Evolutionary conservation across 2,113 vertebrate species (phyloP), one percentile per base, ranked within the genome.

Genomic region (Spheniscus mendiculus): DNA sequence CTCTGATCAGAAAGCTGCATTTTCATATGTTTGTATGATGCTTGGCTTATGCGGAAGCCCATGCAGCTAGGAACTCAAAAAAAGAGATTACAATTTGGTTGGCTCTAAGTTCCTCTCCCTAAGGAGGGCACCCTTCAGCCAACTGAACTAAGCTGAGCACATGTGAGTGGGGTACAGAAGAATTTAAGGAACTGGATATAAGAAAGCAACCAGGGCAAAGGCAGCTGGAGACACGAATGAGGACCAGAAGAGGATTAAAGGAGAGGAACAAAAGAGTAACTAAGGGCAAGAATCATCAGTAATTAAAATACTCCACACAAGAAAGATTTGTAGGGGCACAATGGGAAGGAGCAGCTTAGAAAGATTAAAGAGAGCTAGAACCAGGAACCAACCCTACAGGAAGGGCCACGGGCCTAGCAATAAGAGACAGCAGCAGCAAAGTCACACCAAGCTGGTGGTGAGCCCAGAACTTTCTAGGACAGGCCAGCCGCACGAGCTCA

Each of bases 361-460:
- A 38, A 38, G 44, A 30, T 9, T 20, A 12, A n/a, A 10, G 40
- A 15, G 23, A 42, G 22, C 9, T 9, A 29, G 17, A 61, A 67
- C 17, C 23, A 20, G 58, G 38, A 38, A 12, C 25, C 21, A 55
- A 9, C 26, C 12, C 5, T 5, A 6, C 8, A 5, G 17, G 15
- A 40, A 12, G 23, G 45, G 20, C 59, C 1, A 7, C 30, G 8
- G 40, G 30, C 58, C 26, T 5, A 29, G 45, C 45, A 11, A 5
- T 3, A 3, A 17, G 12, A 26, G 27, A 6, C 34, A 25, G n/a
- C 49, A 26, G 38, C 29, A 11, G 30, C 58, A 1, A 13, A 2
- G 9, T 10, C n/a, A 10, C 49, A 4, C 15, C 11, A 10, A 3
- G 15, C 23, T 5, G 18, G 8, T 15, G 42, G 6, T 0, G 8